A percentile compares a stretch with the other conserved stretches of the same genome.
Conservation (phyloP, 2,797 vertebrate species). For the Pseudochirops corinnae region DNA sequence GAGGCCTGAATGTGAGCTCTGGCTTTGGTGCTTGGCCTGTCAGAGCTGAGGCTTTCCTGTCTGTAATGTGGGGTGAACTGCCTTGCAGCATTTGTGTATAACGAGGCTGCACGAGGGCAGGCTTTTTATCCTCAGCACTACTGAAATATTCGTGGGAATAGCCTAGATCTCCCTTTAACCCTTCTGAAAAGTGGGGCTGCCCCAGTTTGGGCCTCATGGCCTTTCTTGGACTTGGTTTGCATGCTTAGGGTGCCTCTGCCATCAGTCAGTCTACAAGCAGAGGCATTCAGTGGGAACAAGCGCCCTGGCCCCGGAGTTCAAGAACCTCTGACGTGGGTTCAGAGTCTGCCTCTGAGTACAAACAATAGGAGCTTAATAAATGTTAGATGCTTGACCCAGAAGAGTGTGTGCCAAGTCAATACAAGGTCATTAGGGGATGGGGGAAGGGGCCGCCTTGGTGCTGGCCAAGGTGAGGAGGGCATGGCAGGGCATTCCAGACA, state of each 20-base stretch:
- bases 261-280: neutral
- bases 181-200: neutral
- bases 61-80: slow-evolving; percentile 28
- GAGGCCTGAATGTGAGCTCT: neutral
- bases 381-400: too few relatives aligned
- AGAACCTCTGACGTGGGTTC: neutral
- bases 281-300: neutral
- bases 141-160: neutral
- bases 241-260: neutral
- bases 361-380: neutral
- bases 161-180: neutral
- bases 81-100: slow-evolving; percentile 52
- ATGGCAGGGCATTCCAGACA: neutral
- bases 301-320: neutral
- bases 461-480: neutral
- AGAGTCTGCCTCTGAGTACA: neutral
- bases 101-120: neutral
- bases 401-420: neutral
- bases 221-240: neutral
- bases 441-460: neutral
- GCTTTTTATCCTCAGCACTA: neutral
- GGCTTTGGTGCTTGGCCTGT: neutral
- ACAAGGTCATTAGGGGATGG: neutral
- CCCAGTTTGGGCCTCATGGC: neutral
- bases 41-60: slow-evolving; percentile 37